Base-by-base conservation (phyloP, 23 tunicate genomes). In the Trididemnum nubilum region DNA sequence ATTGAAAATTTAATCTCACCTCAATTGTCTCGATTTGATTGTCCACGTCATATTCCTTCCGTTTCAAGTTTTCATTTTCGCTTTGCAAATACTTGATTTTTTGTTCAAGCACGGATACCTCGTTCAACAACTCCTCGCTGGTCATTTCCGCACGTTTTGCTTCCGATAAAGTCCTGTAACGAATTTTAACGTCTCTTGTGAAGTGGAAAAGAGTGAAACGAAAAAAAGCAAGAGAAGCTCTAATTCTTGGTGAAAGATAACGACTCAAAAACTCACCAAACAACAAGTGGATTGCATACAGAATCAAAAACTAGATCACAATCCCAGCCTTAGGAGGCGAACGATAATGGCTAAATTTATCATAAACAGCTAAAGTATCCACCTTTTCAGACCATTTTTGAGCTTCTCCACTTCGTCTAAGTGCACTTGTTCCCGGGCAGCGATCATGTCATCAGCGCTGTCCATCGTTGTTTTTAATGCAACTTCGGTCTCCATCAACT, bases 381-480 rank as follows among this genome's bases (percentile, higher is more conserved):
- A 88, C 93, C 36, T 82, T 57, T 88, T 82, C 3, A 88, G 51
- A 2, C 85, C 93, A 30, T 76, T 79, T 52, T 88, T 82, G 28
- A 88, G 37, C 64, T 88, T 30, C 32, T 76, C 79, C 5, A 82
- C 64, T 82, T 88, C 87, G 2, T 88, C 87, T 21, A 44, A 31
- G 52, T 82, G 83, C 36, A 50, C 72, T 76, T 82, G 64, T 67
- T 82, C 76, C 50, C 76, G 63, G 9, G 74, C 87, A 7, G 72
- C 80, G 25, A 88, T 76, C 33, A 88, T 73, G 32, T 88, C 87
- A 52, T 88, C 93, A 52, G 93, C 93, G 27, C 28, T 73, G 61
- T 88, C 83, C 93, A 88, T 82, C 64, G 93, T 88, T 52, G 27
- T 76, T 72, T 75, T 75, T 61, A 88, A 66, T 31, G 87, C 83